Conservation (phyloP, 2,797 vertebrate species). For the Channa striata region DNA sequence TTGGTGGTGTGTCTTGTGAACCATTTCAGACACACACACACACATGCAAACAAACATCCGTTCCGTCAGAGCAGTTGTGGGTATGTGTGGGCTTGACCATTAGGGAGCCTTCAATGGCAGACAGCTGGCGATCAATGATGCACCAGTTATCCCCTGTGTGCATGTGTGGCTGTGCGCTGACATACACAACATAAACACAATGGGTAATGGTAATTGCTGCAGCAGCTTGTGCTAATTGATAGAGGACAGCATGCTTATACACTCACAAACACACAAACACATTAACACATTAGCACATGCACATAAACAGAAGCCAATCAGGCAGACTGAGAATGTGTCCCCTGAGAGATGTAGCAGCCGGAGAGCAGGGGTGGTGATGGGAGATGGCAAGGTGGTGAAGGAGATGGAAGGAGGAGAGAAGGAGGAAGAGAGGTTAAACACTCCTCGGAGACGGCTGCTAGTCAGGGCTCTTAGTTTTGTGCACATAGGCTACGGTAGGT, state of each 20-base stretch:
- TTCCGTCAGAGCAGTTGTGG: constrained; percentile 37
- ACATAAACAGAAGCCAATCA: constrained; percentile 77
- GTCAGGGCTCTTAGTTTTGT: constrained; percentile 59
- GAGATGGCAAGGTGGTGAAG: constrained; percentile 63
- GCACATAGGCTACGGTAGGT: constrained; percentile 56
- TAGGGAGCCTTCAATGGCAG: constrained; percentile 63
- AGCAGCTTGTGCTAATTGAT: constrained; percentile 79
- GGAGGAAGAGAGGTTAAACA: constrained; percentile 72
- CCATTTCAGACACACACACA: constrained; percentile 40
- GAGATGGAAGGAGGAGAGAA: constrained; percentile 48
- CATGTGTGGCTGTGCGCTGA: constrained; percentile 22
- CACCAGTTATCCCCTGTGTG: constrained; percentile 60
- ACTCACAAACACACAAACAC: constrained; percentile 57
- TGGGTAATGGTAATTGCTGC: constrained; percentile 69
- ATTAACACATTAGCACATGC: constrained; percentile 58
- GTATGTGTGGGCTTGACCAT: constrained; percentile 65
- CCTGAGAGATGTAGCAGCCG: constrained; percentile 65
- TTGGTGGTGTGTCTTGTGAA: constrained; percentile 55
- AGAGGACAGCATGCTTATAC: constrained; percentile 65
- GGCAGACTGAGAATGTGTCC: constrained; percentile 71
- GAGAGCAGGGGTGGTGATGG: constrained; percentile 59
- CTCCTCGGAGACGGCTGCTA: constrained; percentile 61
- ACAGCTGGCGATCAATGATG: constrained; percentile 77
- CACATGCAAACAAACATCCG: constrained; percentile 29
- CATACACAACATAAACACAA: constrained; percentile 49